Base-by-base conservation (phyloP, 2,888 invertebrate genomes). In the Caenorhabditis angaria region DNA sequence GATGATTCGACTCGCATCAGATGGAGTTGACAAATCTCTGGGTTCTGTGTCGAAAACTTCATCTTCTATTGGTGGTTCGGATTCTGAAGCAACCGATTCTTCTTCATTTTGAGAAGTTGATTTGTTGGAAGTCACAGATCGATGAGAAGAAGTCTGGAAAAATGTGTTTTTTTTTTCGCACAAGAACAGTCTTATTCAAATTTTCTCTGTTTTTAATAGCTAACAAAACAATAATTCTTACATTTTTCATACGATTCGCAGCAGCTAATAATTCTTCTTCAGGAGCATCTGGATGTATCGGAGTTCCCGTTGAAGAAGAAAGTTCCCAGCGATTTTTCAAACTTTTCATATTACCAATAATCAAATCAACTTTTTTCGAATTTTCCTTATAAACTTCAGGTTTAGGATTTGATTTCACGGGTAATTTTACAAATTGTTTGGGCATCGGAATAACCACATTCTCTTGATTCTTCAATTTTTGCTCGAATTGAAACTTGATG, bases 301-400 rank as follows among this genome's bases (percentile, higher is more conserved):
- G 83, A 1, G 83, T 83, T 8, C 83, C 84, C 2, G 82, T 83
- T 0, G 77, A 62, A 1, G 84, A 81, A 0, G 80, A 81, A 51
- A 83, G 80, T 77, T 82, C 82, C 82, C 82, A 82, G 47, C 82
- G 55, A 35, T 70, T 74, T 60, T 70, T 70, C 32, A 82, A 69
- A 59, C 63, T 76, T 50, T 80, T 76, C 47, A 82, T 27, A 24
- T 73, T 68, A 12, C 61, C 62, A 35, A 58, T 61, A 1, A 75
- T 60, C 0, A 73, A 65, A 2, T 74, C 65, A 5, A 67, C 59
- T 29, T 72, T 71, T 4, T 73, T 61, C 0, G 77, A 76, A 35
- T 69, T 73, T 47, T 79, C 76, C 1, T 68, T 66, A 18, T 70
- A 56, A 0, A 80, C 77, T 0, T 78, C 77, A 2, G 82, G 82